Conservation (phyloP, 2,113 vertebrate genomes). For the Semicossyphus pulcher region DNA sequence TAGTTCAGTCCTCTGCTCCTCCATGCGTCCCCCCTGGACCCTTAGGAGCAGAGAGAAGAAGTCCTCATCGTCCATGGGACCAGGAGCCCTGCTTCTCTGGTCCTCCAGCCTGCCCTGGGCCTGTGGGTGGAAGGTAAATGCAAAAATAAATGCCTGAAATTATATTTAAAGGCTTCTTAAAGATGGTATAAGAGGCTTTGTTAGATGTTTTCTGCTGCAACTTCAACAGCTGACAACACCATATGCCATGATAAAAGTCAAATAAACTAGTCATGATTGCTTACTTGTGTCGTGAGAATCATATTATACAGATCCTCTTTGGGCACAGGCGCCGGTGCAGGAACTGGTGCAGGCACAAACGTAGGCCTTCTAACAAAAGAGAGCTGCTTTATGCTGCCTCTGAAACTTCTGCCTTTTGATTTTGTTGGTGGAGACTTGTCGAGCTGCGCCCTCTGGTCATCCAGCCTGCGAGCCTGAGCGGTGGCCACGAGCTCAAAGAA, state of each 20-base stretch:
- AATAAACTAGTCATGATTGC: not conserved
- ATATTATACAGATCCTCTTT: slow-evolving; percentile 90
- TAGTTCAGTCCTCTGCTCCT: slow-evolving; percentile 87
- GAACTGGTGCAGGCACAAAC: slow-evolving; percentile 35
- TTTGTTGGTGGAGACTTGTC: slow-evolving; percentile 38
- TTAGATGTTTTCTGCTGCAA: not conserved
- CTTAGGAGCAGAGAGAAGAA: slow-evolving; percentile 90
- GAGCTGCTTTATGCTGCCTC: slow-evolving; percentile 78
- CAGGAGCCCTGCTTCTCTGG: slow-evolving; percentile 88
- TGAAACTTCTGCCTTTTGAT: slow-evolving; percentile 69
- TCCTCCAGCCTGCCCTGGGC: slow-evolving; percentile 90
- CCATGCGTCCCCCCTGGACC: slow-evolving; percentile 89
- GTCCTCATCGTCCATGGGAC: slow-evolving; percentile 90
- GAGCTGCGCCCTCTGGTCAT: slow-evolving; percentile 88
- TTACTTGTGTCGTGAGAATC: slow-evolving; percentile 89
- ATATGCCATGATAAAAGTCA: not conserved
- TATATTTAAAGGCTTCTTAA: not conserved
- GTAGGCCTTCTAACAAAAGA: slow-evolving; percentile 58
- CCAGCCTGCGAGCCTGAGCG: slow-evolving; percentile 87
- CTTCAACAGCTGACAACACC: not conserved
- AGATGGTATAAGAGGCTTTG: not conserved
- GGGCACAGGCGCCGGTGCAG: slow-evolving; percentile 47
- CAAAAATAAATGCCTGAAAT: not conserved
- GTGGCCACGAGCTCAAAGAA: slow-evolving; percentile 89
- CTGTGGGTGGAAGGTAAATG: slow-evolving; percentile 35